Evolutionary conservation across 2,113 vertebrate genomes (phyloP).

Genomic region (Malaclemys terrapin): DNA sequence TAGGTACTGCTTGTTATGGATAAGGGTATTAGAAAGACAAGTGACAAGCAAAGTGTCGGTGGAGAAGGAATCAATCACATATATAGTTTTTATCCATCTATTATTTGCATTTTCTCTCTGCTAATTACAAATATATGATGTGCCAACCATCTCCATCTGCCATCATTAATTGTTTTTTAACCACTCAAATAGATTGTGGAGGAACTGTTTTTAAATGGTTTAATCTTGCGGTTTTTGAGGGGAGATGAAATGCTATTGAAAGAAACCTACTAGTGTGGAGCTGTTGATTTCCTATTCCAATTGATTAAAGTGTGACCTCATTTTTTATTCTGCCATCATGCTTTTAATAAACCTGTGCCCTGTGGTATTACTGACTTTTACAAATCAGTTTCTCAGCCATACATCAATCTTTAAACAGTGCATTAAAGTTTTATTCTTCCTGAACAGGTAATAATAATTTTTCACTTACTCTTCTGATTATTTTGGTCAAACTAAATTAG

Average conservation of each 20-base stretch:
- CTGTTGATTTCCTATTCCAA: slow-evolving; percentile 44
- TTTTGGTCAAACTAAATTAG: slow-evolving; percentile 61
- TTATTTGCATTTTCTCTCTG: neutral
- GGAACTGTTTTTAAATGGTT: neutral
- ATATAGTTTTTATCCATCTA: neutral
- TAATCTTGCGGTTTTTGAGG: neutral
- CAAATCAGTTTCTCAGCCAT: slow-evolving; percentile 48
- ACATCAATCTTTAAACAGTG: slow-evolving; percentile 43
- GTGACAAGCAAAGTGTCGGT: neutral
- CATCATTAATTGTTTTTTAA: neutral
- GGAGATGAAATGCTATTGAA: neutral
- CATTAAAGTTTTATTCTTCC: slow-evolving; percentile 64
- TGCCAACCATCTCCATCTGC: neutral
- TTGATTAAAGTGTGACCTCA: slow-evolving; percentile 48
- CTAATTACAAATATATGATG: neutral
- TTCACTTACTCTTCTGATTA: slow-evolving; percentile 55
- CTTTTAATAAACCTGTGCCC: slow-evolving; percentile 63
- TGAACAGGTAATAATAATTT: slow-evolving; percentile 53
- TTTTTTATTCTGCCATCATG: slow-evolving; percentile 46
- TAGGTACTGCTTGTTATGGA: neutral
- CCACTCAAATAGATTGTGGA: neutral
- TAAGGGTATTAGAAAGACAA: neutral
- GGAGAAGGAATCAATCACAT: neutral
- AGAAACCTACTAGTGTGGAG: slow-evolving; percentile 1
- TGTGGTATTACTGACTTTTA: slow-evolving; percentile 55